Conservation (phyloP, 2,888 invertebrate species). For the Hemithea aestivaria region DNA sequence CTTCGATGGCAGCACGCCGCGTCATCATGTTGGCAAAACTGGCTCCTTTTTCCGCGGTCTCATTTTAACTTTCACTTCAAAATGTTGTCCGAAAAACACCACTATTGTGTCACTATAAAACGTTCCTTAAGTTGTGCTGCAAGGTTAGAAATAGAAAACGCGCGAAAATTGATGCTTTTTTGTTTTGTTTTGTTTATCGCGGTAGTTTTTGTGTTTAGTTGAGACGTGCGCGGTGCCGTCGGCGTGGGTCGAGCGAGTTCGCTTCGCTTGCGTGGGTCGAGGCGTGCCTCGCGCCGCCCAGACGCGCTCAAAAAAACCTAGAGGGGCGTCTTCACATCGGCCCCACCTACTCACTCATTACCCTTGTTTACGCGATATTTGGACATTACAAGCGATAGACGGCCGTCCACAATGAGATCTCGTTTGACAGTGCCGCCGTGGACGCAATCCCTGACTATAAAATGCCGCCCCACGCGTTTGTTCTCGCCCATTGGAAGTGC, state of each 20-base stretch:
- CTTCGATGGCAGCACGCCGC: constrained; percentile 40
- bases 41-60: constrained; percentile 56
- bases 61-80: constrained; percentile 62
- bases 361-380: constrained; percentile 74
- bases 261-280: constrained; percentile 27
- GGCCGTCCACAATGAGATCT: constrained; percentile 65
- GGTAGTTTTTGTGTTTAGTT: constrained; percentile 46
- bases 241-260: constrained; percentile 23
- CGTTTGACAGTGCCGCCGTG: constrained; percentile 70
- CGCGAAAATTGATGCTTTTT: constrained; percentile 18
- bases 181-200: constrained; percentile 26
- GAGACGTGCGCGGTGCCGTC: constrained; percentile 63
- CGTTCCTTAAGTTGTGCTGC: too few relatives aligned
- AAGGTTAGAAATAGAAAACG: constrained; percentile 13
- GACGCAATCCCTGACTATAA: constrained; percentile 69
- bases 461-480: constrained; percentile 70
- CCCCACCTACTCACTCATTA: constrained; percentile 76
- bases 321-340: constrained; percentile 66
- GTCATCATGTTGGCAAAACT: constrained; percentile 74
- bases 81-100: constrained; percentile 34
- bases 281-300: constrained; percentile 54
- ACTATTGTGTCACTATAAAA: constrained; percentile 23
- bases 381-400: constrained; percentile 55
- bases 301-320: constrained; percentile 67
- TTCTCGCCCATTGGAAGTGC: constrained; percentile 59